phyloP scores from a whole-genome alignment of 2,888 invertebrate species.

The Leptinotarsa tumamoca region DNA sequence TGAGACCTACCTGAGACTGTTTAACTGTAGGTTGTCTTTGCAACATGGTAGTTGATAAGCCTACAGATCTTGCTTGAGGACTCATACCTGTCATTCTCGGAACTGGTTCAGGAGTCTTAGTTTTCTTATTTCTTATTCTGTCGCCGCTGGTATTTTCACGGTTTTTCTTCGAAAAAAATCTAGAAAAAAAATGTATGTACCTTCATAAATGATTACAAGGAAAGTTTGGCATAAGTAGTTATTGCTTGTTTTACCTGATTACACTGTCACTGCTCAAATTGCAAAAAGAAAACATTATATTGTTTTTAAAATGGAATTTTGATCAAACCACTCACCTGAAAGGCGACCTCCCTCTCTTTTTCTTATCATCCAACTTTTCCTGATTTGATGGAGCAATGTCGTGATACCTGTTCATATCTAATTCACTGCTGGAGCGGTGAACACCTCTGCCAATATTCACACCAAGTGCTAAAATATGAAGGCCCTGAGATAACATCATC shows the following conservation, averaged over 20 bases:
- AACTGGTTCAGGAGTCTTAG: conserved; percentile 77
- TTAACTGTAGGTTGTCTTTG: conserved; percentile 67
- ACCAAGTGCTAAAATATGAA: conserved; percentile 42
- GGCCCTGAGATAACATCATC: conserved; percentile 26
- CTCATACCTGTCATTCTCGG: conserved; percentile 56
- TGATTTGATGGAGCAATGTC: conserved; percentile 66
- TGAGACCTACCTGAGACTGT: conserved; percentile 62
- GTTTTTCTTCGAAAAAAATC: conserved; percentile 88
- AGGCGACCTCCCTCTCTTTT: conserved; percentile 89
- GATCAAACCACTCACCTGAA: conserved; percentile 75
- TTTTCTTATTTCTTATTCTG: conserved; percentile 73
- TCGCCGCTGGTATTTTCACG: conserved; percentile 76
- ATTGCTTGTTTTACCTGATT: conserved; percentile 39
- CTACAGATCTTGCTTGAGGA: conserved; percentile 64
- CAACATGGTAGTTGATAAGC: conserved; percentile 65
- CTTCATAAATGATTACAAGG: conserved; percentile 18
- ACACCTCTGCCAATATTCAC: conserved; percentile 65
- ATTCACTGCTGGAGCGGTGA: conserved; percentile 81
- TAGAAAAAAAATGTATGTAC: conserved; percentile 55
- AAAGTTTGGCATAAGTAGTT: background rate
- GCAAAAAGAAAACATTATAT: conserved; percentile 33
- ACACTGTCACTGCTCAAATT: conserved; percentile 43
- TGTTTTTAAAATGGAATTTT: conserved; percentile 26
- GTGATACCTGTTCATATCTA: conserved; percentile 80
- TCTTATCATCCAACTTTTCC: conserved; percentile 68